Evolutionary conservation across 2,888 invertebrate species (phyloP).

Genomic region (Craniophora ligustri): DNA sequence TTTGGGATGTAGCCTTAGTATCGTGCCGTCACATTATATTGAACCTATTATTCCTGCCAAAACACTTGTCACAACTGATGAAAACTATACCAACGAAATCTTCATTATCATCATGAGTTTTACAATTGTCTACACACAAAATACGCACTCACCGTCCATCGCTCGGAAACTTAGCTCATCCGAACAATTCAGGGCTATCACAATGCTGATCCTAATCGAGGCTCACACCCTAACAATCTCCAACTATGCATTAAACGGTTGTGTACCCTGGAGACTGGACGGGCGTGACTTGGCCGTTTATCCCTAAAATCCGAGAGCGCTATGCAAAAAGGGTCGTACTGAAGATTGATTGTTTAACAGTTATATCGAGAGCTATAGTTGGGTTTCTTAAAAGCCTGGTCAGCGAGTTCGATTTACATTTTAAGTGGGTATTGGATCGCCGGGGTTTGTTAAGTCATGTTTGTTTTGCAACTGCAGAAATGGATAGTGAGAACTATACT

Average conservation of each 20-base stretch:
- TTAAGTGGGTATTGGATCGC: slow-evolving; percentile 34
- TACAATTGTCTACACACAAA: slow-evolving; percentile 34
- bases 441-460: slow-evolving; percentile 39
- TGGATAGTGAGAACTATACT: not conserved
- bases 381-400: slow-evolving; percentile 65
- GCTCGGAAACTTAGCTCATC: slow-evolving; percentile 53
- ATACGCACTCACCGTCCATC: slow-evolving; percentile 46
- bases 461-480: slow-evolving; percentile 35
- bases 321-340: slow-evolving; percentile 82
- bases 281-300: slow-evolving; percentile 80
- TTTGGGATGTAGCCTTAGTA: no score
- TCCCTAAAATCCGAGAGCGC: slow-evolving; percentile 64
- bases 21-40: no score
- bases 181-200: slow-evolving; percentile 57
- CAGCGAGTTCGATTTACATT: slow-evolving; percentile 59
- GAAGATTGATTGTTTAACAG: slow-evolving; percentile 86
- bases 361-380: slow-evolving; percentile 57
- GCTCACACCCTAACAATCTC: slow-evolving; percentile 72
- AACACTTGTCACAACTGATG: not conserved
- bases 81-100: not conserved
- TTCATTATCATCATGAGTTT: not conserved
- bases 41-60: not conserved
- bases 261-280: slow-evolving; percentile 77
- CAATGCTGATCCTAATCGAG: slow-evolving; percentile 71
- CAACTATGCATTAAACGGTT: slow-evolving; percentile 82